Conservation (phyloP, 1,140 invertebrate genomes). For the Choristoneura fumiferana region DNA sequence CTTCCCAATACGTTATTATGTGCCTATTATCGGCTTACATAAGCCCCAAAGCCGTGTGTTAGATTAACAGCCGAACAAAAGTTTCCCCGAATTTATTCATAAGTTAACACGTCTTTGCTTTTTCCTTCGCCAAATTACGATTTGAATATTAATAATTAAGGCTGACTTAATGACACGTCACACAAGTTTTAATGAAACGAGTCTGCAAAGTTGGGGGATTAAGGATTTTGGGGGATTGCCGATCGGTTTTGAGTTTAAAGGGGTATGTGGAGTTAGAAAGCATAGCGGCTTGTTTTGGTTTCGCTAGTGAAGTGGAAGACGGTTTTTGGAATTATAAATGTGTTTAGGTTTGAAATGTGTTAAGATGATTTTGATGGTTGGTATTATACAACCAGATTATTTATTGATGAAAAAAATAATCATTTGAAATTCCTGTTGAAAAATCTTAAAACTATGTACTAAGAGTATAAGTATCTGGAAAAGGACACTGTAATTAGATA, state of each 20-base stretch:
- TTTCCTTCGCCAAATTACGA: slow-evolving; percentile 67
- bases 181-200: slow-evolving; percentile 77
- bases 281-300: neutral
- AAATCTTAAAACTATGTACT: too few species aligned
- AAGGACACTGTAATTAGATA: too few species aligned
- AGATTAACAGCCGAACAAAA: slow-evolving; percentile 31
- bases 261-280: slow-evolving; percentile 1
- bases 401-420: too few species aligned
- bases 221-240: neutral
- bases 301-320: too few species aligned
- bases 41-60: slow-evolving; percentile 20
- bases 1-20: slow-evolving; percentile 6
- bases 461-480: too few species aligned
- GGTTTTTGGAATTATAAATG: too few species aligned
- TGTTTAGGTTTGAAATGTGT: too few species aligned
- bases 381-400: too few species aligned
- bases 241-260: neutral
- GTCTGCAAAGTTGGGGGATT: slow-evolving; percentile 6
- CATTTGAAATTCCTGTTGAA: too few species aligned
- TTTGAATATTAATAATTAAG: slow-evolving; percentile 76
- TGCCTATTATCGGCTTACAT: slow-evolving; percentile 1
- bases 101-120: slow-evolving; percentile 71
- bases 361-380: too few species aligned
- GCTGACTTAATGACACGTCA: slow-evolving; percentile 74
- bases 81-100: slow-evolving; percentile 61